phyloP scores from a whole-genome alignment of 2,113 vertebrate species.

The Oncorhynchus gorbuscha region DNA sequence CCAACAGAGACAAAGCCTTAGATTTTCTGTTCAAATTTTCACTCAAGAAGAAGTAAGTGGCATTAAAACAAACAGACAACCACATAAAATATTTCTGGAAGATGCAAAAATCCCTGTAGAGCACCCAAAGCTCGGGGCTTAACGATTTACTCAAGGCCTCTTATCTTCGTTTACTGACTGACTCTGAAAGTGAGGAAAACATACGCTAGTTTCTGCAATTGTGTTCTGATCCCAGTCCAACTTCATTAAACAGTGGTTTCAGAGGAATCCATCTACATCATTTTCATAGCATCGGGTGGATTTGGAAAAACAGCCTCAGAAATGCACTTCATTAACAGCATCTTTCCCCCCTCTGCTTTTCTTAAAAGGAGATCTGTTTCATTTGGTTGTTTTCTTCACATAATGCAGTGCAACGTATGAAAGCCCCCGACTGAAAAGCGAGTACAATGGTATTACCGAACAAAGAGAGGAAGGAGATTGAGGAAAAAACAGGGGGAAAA shows the following conservation, averaged over 20 bases:
- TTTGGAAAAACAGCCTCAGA: slow-evolving; percentile 59
- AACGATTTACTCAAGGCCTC: slow-evolving; percentile 72
- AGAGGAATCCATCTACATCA: slow-evolving; percentile 57
- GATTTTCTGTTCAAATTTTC: slow-evolving; percentile 44
- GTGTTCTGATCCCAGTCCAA: slow-evolving; percentile 74
- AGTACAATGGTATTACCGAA: slow-evolving; percentile 72
- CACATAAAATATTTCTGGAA: slow-evolving; percentile 65
- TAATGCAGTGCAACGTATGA: slow-evolving; percentile 73
- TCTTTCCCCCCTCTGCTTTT: slow-evolving; percentile 61
- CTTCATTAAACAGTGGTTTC: slow-evolving; percentile 69
- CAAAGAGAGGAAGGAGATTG: slow-evolving; percentile 73
- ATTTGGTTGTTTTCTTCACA: slow-evolving; percentile 65
- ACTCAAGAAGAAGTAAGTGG: slow-evolving; percentile 52
- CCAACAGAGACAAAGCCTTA: slow-evolving; percentile 26
- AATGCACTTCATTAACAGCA: slow-evolving; percentile 74
- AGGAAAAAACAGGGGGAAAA: slow-evolving; percentile 71
- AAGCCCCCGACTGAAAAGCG: slow-evolving; percentile 70
- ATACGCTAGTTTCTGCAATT: slow-evolving; percentile 67
- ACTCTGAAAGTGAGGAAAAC: slow-evolving; percentile 69
- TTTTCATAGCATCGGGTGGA: slow-evolving; percentile 56
- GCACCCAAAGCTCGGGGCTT: slow-evolving; percentile 69
- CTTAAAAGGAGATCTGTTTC: slow-evolving; percentile 70
- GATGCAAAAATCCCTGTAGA: slow-evolving; percentile 73
- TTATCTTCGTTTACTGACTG: slow-evolving; percentile 73
- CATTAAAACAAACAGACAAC: slow-evolving; percentile 63